A percentile compares a stretch with the other conserved stretches of the same genome.
Evolutionary conservation across 2,797 vertebrate species (phyloP).

Genomic region (Amphiprion clarkii): DNA sequence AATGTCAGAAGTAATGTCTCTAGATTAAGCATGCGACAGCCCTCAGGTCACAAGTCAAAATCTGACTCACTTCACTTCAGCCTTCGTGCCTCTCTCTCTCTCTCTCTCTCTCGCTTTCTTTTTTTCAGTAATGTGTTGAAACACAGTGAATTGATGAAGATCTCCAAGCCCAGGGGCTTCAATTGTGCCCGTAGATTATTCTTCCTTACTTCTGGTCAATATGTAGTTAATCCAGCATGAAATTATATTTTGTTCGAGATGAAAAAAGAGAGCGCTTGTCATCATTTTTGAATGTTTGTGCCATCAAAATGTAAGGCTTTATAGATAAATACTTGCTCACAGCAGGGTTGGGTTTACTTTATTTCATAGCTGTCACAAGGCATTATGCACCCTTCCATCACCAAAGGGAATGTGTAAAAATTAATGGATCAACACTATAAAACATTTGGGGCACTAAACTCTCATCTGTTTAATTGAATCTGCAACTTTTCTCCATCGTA

Average conservation of each 20-base stretch:
- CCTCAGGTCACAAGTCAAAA: slow-evolving; percentile 73
- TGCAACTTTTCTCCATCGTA: slow-evolving; percentile 23
- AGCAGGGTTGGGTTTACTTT: slow-evolving; percentile 76
- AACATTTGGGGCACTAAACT: slow-evolving; percentile 42
- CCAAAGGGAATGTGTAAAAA: slow-evolving; percentile 56
- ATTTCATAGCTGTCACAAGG: slow-evolving; percentile 83
- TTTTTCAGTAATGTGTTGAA: slow-evolving; percentile 52
- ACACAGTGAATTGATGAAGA: slow-evolving; percentile 72
- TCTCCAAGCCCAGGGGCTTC: slow-evolving; percentile 64
- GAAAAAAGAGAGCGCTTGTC: slow-evolving; percentile 77
- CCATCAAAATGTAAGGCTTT: slow-evolving; percentile 79
- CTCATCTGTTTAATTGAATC: slow-evolving; percentile 34
- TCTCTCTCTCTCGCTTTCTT: not conserved
- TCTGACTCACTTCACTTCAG: slow-evolving; percentile 55
- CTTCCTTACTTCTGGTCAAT: slow-evolving; percentile 81
- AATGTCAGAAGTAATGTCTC: slow-evolving; percentile 73
- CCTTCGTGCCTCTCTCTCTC: slow-evolving; percentile 9
- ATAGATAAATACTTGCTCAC: slow-evolving; percentile 84
- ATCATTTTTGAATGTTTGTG: slow-evolving; percentile 79
- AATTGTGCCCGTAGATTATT: slow-evolving; percentile 69
- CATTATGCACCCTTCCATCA: slow-evolving; percentile 75
- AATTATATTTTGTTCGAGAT: slow-evolving; percentile 85
- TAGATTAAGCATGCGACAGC: slow-evolving; percentile 67
- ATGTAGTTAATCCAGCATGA: slow-evolving; percentile 85
- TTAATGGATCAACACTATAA: slow-evolving; percentile 63